A percentile compares a stretch with the other conserved stretches of the same genome.
phyloP scores from a whole-genome alignment of 2,888 invertebrate genomes.

The Oscheius sp. region DNA sequence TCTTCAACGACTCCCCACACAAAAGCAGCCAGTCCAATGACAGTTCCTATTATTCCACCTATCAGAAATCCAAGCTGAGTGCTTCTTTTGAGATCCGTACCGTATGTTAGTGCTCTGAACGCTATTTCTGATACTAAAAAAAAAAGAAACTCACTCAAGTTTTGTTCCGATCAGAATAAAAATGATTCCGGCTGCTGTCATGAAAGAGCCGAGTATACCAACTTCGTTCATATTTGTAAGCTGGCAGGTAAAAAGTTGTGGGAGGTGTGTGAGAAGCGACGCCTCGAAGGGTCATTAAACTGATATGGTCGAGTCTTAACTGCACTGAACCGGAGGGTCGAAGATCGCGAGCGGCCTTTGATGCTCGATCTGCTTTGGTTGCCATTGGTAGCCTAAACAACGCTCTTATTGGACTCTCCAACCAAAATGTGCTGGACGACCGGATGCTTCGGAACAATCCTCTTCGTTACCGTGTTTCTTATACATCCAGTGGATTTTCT shows the following conservation, averaged over 20 bases:
- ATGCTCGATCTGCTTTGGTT: not conserved
- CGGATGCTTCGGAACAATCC: too few species aligned
- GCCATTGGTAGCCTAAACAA: too few species aligned
- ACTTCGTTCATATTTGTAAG: slow-evolving; percentile 24
- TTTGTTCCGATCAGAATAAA: slow-evolving; percentile 12
- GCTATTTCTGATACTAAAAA: not conserved
- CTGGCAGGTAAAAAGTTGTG: not conserved
- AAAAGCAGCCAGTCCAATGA: slow-evolving; percentile 7
- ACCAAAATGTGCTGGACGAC: not conserved
- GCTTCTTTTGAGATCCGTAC: not conserved
- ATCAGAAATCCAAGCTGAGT: slow-evolving; percentile 20
- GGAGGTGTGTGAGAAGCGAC: slow-evolving; percentile 28
- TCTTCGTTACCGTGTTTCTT: too few species aligned
- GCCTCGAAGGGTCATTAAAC: slow-evolving; percentile 14
- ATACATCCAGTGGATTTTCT: too few species aligned
- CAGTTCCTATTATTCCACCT: slow-evolving; percentile 6
- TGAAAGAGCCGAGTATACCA: slow-evolving; percentile 23
- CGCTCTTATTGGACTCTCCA: too few species aligned
- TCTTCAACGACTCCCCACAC: slow-evolving; percentile 27
- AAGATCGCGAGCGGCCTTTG: not conserved
- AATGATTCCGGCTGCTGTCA: slow-evolving; percentile 16
- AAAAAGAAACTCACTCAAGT: slow-evolving; percentile 13
- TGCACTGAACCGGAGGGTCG: not conserved
- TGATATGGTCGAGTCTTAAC: not conserved
- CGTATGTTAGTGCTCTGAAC: slow-evolving; percentile 18